These are phyloP conservation scores for Macrotus californicus DNA, from an alignment of 2,113 vertebrate genomes.

Conservation along the genomic window DNA sequence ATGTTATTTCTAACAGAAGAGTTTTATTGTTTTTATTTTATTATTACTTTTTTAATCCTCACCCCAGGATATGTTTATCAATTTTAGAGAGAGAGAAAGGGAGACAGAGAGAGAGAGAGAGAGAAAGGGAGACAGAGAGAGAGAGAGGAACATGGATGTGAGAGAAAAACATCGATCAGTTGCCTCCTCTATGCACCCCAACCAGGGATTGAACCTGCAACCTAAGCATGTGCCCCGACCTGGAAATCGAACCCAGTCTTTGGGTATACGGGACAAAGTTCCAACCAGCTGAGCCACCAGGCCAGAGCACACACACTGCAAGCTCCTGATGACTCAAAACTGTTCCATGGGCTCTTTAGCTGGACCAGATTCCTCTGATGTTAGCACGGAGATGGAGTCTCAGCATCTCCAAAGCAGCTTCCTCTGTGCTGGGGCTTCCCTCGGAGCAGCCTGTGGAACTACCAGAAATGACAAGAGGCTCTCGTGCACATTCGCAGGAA, in stretches of 20 bases:
- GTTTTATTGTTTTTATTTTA: too few species aligned
- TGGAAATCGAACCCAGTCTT: neutral
- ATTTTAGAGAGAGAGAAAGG: neutral
- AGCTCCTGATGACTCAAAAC: neutral
- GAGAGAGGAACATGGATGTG: neutral
- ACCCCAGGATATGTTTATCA: neutral
- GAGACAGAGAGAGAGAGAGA: neutral
- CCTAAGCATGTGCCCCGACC: neutral
- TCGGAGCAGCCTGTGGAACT: neutral
- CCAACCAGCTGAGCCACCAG: neutral
- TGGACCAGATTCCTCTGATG: neutral
- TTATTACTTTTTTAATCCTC: neutral
- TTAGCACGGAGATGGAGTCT: neutral
- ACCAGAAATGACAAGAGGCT: conserved; percentile 38
- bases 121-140: neutral
- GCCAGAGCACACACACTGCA: neutral
- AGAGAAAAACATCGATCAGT: neutral
- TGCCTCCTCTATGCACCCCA: neutral
- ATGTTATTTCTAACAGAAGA: too few species aligned
- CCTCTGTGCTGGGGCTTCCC: neutral
- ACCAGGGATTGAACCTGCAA: neutral
- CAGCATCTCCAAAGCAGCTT: too few species aligned
- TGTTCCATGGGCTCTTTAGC: neutral
- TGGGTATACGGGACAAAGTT: neutral
- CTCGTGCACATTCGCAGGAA: conserved; percentile 47